A percentile compares a stretch with the other conserved stretches of the same genome.
phyloP scores from a whole-genome alignment of 2,888 invertebrate species.

The Tipula lateralis region DNA sequence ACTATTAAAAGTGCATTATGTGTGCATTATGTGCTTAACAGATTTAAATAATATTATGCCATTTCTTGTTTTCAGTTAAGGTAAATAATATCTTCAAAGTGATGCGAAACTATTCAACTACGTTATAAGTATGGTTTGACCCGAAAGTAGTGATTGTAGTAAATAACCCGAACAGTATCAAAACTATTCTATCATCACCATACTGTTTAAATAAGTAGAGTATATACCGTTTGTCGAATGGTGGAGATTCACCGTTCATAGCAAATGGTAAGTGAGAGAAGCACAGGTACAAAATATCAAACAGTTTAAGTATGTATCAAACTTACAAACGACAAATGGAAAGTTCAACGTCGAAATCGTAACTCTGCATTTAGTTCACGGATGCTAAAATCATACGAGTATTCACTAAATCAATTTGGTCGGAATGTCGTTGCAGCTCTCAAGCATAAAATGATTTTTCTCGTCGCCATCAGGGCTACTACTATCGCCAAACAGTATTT shows the following conservation, averaged over 20 bases:
- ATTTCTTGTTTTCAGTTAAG: neutral
- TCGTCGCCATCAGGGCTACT: too few relatives aligned
- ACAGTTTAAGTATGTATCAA: neutral
- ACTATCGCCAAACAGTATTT: too few relatives aligned
- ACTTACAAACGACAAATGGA: neutral
- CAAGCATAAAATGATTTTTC: too few relatives aligned
- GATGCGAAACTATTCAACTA: neutral
- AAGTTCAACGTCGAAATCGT: neutral
- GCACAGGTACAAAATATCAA: neutral
- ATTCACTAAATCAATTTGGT: neutral
- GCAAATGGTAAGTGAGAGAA: neutral
- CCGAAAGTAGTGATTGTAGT: neutral
- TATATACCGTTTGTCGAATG: neutral
- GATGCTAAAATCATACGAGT: neutral
- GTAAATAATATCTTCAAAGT: neutral
- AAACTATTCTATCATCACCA: neutral
- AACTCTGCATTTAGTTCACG: neutral
- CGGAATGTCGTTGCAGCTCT: neutral
- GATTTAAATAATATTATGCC: too few relatives aligned
- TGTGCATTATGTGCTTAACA: too few relatives aligned
- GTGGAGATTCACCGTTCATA: neutral
- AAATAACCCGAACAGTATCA: neutral
- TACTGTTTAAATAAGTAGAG: neutral
- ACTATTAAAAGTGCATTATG: too few relatives aligned
- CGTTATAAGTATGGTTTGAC: neutral